These are phyloP conservation scores for Cotesia chilonis DNA, from an alignment of 1,140 invertebrate genomes.

Conservation along the genomic window DNA sequence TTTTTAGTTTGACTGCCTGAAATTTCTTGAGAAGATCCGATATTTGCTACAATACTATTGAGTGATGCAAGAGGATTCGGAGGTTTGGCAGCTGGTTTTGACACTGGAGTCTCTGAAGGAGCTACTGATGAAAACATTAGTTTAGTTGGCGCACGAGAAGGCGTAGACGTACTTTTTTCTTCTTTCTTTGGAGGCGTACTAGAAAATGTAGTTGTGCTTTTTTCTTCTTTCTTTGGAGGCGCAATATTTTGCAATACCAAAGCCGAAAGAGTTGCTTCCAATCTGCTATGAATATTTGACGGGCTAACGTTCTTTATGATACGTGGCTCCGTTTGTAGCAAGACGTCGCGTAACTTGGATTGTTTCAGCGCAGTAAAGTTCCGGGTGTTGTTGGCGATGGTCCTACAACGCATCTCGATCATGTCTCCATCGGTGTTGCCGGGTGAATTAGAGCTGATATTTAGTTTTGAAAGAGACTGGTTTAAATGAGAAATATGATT, in stretches of 20 bases:
- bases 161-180: slow-evolving; percentile 5
- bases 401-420: slow-evolving; percentile 56
- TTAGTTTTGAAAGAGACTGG: slow-evolving; percentile 53
- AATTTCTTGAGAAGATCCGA: slow-evolving; percentile 43
- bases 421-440: slow-evolving; percentile 43
- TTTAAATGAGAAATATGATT: slow-evolving; percentile 46
- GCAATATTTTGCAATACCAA: slow-evolving; percentile 43
- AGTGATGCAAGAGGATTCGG: slow-evolving; percentile 55
- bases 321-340: slow-evolving; percentile 48
- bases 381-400: slow-evolving; percentile 51
- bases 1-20: slow-evolving; percentile 33
- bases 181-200: neutral
- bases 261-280: slow-evolving; percentile 57
- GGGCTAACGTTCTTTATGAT: slow-evolving; percentile 52
- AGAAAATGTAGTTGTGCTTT: neutral
- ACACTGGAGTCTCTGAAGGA: slow-evolving; percentile 27
- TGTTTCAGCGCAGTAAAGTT: slow-evolving; percentile 55
- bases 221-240: slow-evolving; percentile 30
- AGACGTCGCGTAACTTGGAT: slow-evolving; percentile 48
- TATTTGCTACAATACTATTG: slow-evolving; percentile 56
- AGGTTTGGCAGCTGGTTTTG: slow-evolving; percentile 16
- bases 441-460: slow-evolving; percentile 37
- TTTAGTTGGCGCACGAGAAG: neutral
- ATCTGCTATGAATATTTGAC: slow-evolving; percentile 53
- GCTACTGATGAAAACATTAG: slow-evolving; percentile 18